These are phyloP conservation scores for Apotomis turbidana DNA, from an alignment of 2,888 invertebrate species.

Conservation along the genomic window DNA sequence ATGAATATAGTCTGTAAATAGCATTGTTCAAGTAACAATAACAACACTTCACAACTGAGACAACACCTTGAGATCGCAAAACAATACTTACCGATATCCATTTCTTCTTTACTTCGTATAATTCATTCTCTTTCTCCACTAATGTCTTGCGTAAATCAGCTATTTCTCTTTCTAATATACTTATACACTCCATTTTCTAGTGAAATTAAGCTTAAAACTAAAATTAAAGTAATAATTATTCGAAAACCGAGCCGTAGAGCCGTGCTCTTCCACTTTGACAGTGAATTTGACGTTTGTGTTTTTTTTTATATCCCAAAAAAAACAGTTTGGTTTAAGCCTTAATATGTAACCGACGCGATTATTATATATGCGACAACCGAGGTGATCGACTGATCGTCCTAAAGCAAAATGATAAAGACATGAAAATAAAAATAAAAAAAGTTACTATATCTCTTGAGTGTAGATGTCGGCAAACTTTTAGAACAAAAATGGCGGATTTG, in stretches of 20 bases:
- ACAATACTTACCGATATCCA: slow-evolving; percentile 59
- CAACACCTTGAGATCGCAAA: neutral
- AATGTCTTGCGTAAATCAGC: slow-evolving; percentile 71
- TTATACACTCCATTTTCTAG: slow-evolving; percentile 61
- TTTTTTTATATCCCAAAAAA: neutral
- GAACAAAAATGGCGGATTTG: too few species aligned
- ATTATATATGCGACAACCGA: too few species aligned
- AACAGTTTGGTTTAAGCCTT: neutral
- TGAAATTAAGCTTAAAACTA: slow-evolving; percentile 20
- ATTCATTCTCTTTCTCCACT: slow-evolving; percentile 76
- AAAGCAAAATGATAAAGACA: too few species aligned
- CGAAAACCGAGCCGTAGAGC: neutral
- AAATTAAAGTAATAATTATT: slow-evolving; percentile 8
- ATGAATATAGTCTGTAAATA: neutral
- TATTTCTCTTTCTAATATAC: slow-evolving; percentile 76
- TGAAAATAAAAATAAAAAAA: too few species aligned
- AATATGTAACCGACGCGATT: neutral
- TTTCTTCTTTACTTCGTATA: slow-evolving; percentile 70
- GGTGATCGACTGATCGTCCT: too few species aligned
- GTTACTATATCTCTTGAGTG: too few species aligned
- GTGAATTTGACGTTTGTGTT: neutral
- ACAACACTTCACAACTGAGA: neutral
- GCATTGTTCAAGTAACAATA: neutral
- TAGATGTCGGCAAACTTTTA: too few species aligned
- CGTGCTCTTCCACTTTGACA: neutral